Percentiles rank a stretch among this genome's conserved stretches.
Conservation (phyloP, 2,888 invertebrate genomes). For the Oxytorus armatus region DNA sequence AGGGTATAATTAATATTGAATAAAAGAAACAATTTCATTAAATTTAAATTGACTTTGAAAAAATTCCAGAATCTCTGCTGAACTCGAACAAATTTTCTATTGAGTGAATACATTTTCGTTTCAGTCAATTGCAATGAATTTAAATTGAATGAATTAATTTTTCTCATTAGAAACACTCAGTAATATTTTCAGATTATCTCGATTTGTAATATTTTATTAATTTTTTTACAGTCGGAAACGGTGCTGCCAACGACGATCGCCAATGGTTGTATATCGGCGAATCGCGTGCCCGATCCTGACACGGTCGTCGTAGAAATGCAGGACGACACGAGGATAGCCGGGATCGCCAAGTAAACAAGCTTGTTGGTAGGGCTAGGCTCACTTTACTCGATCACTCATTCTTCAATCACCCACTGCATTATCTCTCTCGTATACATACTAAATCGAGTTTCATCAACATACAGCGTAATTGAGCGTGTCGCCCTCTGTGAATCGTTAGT, state of each 20-base stretch:
- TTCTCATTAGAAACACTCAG: too few species aligned
- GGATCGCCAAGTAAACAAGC: slow-evolving; percentile 84
- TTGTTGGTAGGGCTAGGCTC: slow-evolving; percentile 84
- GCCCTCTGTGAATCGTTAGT: background rate
- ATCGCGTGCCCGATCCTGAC: slow-evolving; percentile 83
- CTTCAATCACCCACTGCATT: slow-evolving; percentile 59
- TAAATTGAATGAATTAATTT: too few species aligned
- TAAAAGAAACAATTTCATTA: too few species aligned
- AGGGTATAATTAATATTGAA: too few species aligned
- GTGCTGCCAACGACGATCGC: slow-evolving; percentile 81
- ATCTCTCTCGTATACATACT: slow-evolving; percentile 24
- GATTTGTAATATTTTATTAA: too few species aligned
- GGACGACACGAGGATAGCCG: slow-evolving; percentile 82
- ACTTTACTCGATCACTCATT: slow-evolving; percentile 72
- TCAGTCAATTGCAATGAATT: background rate
- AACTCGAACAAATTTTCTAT: too few species aligned
- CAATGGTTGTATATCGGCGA: slow-evolving; percentile 83
- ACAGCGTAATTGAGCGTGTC: too few species aligned
- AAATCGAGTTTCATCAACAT: background rate
- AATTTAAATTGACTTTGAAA: too few species aligned
- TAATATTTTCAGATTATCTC: background rate
- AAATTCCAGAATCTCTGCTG: too few species aligned
- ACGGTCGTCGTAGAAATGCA: slow-evolving; percentile 83
- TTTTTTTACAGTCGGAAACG: slow-evolving; percentile 79
- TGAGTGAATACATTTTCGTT: too few species aligned